Evolutionary conservation across 2,797 vertebrate genomes (phyloP), one percentile per base, ranked within the genome.

Genomic region (Aselliscus stoliczkanus): DNA sequence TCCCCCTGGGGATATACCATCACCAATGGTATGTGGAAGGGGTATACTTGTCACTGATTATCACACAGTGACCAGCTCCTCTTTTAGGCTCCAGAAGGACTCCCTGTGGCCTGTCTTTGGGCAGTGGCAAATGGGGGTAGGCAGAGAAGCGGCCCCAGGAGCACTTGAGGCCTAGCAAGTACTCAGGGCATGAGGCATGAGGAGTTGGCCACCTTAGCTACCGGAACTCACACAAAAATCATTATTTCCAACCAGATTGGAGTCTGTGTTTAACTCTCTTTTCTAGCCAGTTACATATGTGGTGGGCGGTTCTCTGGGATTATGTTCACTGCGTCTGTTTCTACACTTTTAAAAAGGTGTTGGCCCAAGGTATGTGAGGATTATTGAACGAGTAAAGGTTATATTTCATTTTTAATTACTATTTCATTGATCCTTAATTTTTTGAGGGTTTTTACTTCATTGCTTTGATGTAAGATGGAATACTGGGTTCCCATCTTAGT

Each of bases 401-500:
- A 20, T 65, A 60, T 73, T 95, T 96, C 4, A 13, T 69, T 95
- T 91, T 72, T 84, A 82, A 67, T 93, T 90, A 50, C 37, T 60
- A 31, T 56, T 60, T 87, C 86, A 75, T 62, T 72, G 64, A 88
- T 52, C 44, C 60, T 83, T 11, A 50, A 60, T 15, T 69, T 89
- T 88, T 81, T 27, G 15, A 91, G 39, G 21, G 6, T 92, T 23
- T 83, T 54, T 62, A 23, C n/a, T n/a, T 44, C 27, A 34, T 7
- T 94, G 21, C 62, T 96, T 93, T 94, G 62, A 47, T 88, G 76
- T 93, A 70, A 93, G 44, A 56, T 34, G 25, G 69, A 90, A 90
- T 95, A 34, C 76, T 95, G 42, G 44, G 54, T 96, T 94, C 95
- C 15, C 88, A 0, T 96, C 50, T 92, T 96, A 96, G 73, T 83